Percentiles rank a stretch among this genome's conserved stretches.
phyloP scores from a whole-genome alignment of 2,797 vertebrate species.

The Danio tinwini region DNA sequence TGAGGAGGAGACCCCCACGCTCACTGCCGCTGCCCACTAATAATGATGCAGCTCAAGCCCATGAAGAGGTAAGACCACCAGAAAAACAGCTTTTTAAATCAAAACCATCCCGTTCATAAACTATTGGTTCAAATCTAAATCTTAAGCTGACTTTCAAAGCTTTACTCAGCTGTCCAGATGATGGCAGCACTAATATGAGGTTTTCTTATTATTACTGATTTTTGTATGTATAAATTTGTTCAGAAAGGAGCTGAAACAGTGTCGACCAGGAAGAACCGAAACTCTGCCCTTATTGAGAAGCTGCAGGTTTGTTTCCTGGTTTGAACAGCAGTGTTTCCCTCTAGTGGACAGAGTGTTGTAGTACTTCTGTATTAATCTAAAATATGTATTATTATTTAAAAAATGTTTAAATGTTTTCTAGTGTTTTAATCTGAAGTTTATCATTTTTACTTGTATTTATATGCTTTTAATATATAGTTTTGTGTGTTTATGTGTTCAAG shows the following conservation, averaged over 20 bases:
- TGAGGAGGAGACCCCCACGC: constrained; percentile 72
- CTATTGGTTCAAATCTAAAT: background rate
- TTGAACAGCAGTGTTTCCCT: constrained; percentile 34
- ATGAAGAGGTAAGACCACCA: constrained; percentile 63
- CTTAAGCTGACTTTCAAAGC: background rate
- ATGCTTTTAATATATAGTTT: too few relatives aligned
- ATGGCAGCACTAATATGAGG: too few relatives aligned
- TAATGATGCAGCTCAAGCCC: constrained; percentile 33
- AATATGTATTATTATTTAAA: too few relatives aligned
- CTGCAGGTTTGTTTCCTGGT: constrained; percentile 70
- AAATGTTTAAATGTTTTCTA: too few relatives aligned
- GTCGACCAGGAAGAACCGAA: constrained; percentile 70
- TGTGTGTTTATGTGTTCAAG: too few relatives aligned
- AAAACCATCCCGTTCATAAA: background rate
- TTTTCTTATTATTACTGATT: background rate
- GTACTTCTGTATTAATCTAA: background rate
- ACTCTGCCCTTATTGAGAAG: constrained; percentile 80
- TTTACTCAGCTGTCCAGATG: background rate
- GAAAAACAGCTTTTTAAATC: too few relatives aligned
- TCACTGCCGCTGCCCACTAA: constrained; percentile 62
- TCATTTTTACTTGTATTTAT: too few relatives aligned
- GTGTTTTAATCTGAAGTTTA: too few relatives aligned
- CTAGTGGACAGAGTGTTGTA: constrained; percentile 55
- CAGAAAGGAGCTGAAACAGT: constrained; percentile 58
- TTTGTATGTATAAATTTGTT: background rate